phyloP scores from a whole-genome alignment of 2,113 vertebrate genomes.

The Catharus fuscescens region DNA sequence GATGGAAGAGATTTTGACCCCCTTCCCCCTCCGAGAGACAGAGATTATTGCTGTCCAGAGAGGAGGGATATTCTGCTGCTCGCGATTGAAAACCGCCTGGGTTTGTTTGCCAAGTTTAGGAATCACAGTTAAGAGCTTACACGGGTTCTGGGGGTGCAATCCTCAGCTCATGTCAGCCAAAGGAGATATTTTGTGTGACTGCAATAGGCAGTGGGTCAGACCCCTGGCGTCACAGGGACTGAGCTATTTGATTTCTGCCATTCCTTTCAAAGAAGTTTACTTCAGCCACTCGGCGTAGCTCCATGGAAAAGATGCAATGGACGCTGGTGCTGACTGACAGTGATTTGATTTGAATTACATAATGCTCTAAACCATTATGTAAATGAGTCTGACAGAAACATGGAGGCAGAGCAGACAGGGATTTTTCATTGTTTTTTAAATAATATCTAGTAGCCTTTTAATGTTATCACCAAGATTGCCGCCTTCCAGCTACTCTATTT shows the following conservation, averaged over 20 bases:
- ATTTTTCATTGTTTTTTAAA: neutral
- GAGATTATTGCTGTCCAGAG: conserved; percentile 41
- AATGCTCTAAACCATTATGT: conserved; percentile 55
- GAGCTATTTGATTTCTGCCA: conserved; percentile 17
- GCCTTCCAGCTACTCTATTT: neutral
- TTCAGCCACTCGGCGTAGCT: neutral
- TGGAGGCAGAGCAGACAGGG: neutral
- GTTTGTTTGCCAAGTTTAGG: conserved; percentile 49
- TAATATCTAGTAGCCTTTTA: neutral
- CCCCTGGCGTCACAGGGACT: neutral
- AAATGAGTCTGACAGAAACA: conserved; percentile 38
- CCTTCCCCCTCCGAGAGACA: neutral
- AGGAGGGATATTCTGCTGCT: conserved; percentile 19
- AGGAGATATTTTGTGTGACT: neutral
- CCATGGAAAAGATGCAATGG: neutral
- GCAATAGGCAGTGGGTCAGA: conserved; percentile 1
- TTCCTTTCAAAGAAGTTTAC: neutral
- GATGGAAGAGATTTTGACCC: conserved; percentile 7
- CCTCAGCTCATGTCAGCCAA: neutral
- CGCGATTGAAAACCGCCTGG: neutral
- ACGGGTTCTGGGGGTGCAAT: neutral
- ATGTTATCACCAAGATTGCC: neutral
- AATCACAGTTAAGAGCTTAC: conserved; percentile 61
- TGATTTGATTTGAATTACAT: conserved; percentile 52
- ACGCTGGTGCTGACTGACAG: conserved; percentile 16